These are phyloP conservation scores for Mamestra configurata DNA, from an alignment of 1,140 invertebrate genomes.

Conservation along the genomic window DNA sequence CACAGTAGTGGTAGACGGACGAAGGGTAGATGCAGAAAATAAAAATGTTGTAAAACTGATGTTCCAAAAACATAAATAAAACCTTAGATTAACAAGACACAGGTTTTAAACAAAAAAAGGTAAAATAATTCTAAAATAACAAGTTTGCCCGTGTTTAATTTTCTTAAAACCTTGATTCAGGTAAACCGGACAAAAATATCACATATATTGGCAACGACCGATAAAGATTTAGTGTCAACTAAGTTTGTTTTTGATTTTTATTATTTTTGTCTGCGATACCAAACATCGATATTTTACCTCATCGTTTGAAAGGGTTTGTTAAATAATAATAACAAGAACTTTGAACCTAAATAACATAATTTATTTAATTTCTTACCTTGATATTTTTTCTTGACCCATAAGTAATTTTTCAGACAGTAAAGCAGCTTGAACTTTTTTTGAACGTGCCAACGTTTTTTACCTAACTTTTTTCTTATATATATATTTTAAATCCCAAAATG, in stretches of 20 bases:
- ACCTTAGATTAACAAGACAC: neutral
- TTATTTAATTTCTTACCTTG: too few relatives aligned
- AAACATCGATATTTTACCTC: conserved; percentile 5
- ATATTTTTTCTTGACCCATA: too few relatives aligned
- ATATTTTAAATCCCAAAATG: too few relatives aligned
- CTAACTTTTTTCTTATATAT: too few relatives aligned
- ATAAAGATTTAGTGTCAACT: conserved; percentile 9
- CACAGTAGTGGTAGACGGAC: too few relatives aligned
- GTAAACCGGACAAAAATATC: conserved; percentile 1
- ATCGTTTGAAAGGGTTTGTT: neutral
- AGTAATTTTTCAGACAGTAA: too few relatives aligned
- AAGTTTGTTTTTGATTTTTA: neutral
- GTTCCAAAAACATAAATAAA: too few relatives aligned
- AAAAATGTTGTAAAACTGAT: too few relatives aligned
- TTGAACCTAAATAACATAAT: neutral
- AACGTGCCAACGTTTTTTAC: too few relatives aligned
- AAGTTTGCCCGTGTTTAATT: neutral
- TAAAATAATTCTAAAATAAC: neutral
- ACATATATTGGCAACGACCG: conserved; percentile 15
- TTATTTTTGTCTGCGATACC: conserved; percentile 12
- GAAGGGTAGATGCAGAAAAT: too few relatives aligned
- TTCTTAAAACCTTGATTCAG: conserved; percentile 13
- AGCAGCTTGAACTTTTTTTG: too few relatives aligned
- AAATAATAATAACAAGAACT: neutral
- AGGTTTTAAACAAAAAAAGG: neutral